Conservation (phyloP, 2,797 vertebrate genomes). For the Diceros bicornis region DNA sequence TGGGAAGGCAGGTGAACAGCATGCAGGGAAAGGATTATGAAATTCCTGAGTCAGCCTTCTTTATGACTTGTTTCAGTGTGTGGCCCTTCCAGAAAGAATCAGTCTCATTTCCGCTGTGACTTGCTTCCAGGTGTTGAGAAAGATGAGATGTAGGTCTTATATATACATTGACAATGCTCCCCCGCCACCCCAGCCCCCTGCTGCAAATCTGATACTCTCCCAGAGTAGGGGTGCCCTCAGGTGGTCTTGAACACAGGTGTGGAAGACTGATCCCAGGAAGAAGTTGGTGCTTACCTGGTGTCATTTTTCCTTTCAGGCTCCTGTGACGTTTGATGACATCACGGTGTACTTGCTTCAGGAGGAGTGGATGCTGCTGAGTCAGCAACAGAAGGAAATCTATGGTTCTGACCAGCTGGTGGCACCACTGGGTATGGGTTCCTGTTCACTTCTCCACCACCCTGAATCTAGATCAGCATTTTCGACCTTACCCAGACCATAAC, state of each 20-base stretch:
- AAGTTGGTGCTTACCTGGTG: constrained; percentile 7
- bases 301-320: constrained; percentile 66
- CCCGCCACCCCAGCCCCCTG: no score
- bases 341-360: constrained; percentile 71
- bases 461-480: not conserved
- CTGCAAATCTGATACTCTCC: not conserved
- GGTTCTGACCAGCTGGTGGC: constrained; percentile 54
- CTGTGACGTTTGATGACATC: constrained; percentile 75
- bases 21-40: not conserved
- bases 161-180: not conserved
- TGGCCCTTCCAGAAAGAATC: not conserved
- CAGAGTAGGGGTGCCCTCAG: not conserved
- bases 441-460: not conserved
- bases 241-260: not conserved
- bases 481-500: not conserved
- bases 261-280: not conserved
- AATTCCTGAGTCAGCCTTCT: not conserved
- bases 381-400: constrained; percentile 59
- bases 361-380: constrained; percentile 73
- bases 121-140: not conserved
- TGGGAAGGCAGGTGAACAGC: not conserved
- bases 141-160: not conserved
- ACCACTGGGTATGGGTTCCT: constrained; percentile 25
- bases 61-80: not conserved
- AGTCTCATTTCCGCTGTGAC: not conserved